Conservation (phyloP, 2,113 vertebrate species). For the Chelonoidis abingdonii region DNA sequence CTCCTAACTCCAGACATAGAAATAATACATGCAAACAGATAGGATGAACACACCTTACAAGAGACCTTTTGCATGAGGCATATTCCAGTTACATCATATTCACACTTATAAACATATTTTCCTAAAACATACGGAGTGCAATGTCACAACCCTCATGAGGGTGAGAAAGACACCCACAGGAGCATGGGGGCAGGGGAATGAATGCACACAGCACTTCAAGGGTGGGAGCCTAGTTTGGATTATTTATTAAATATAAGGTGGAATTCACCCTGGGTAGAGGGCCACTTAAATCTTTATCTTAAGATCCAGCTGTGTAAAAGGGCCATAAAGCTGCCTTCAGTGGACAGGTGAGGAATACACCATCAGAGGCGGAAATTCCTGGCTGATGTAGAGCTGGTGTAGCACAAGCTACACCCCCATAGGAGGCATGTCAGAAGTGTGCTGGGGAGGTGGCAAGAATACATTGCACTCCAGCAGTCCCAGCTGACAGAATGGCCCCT, state of each 20-base stretch:
- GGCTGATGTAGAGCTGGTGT: neutral
- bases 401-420: neutral
- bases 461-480: neutral
- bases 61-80: too few relatives aligned
- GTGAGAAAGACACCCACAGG: neutral
- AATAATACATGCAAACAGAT: too few relatives aligned
- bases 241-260: neutral
- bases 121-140: too few relatives aligned
- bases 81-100: too few relatives aligned
- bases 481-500: neutral
- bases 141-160: too few relatives aligned
- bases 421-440: neutral
- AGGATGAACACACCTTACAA: too few relatives aligned
- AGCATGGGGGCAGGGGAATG: accelerated
- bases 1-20: too few relatives aligned
- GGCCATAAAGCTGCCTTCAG: neutral
- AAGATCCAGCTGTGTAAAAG: neutral
- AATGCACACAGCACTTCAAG: neutral
- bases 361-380: neutral
- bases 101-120: too few relatives aligned
- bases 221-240: neutral
- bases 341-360: neutral
- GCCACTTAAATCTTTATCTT: neutral
- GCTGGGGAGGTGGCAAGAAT: neutral
- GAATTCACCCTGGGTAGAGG: accelerated